Conservation (phyloP, 2,888 invertebrate species). For the Hypercompe scribonia region DNA sequence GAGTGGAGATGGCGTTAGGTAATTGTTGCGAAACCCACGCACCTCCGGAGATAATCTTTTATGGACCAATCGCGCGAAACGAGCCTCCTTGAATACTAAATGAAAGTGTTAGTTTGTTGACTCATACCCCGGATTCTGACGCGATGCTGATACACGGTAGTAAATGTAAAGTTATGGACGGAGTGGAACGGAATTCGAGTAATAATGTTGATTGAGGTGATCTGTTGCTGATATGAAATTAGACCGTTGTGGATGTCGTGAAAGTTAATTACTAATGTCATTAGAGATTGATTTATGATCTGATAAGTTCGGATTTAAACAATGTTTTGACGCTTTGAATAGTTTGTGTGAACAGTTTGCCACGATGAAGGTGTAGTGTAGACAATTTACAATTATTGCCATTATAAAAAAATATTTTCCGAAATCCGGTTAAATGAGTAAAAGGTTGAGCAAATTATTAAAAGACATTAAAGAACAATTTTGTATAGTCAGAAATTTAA, state of each 20-base stretch:
- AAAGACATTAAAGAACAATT: too few relatives aligned
- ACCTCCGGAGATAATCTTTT: constrained; percentile 50
- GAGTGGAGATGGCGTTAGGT: constrained; percentile 24
- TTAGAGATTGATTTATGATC: background rate
- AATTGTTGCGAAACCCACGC: constrained; percentile 35
- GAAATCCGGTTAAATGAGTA: too few relatives aligned
- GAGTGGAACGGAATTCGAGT: background rate
- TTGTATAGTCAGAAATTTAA: too few relatives aligned
- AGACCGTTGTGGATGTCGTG: background rate
- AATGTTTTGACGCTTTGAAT: background rate
- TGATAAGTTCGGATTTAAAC: background rate
- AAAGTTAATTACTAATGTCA: background rate
- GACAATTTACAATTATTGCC: too few relatives aligned
- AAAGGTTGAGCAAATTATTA: too few relatives aligned
- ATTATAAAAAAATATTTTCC: too few relatives aligned
- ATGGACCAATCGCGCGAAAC: constrained; percentile 49
- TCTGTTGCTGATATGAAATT: background rate
- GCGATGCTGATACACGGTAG: constrained; percentile 14
- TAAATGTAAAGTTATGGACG: constrained; percentile 10
- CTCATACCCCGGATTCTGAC: constrained; percentile 22
- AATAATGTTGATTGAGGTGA: background rate
- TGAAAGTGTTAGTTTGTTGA: constrained; percentile 33
- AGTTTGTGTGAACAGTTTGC: background rate
- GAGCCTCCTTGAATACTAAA: constrained; percentile 32
- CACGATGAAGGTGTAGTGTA: too few relatives aligned